Percentiles rank a stretch among this genome's conserved stretches.
Evolutionary conservation across 2,113 vertebrate species (phyloP).

Genomic region (Jaculus jaculus): DNA sequence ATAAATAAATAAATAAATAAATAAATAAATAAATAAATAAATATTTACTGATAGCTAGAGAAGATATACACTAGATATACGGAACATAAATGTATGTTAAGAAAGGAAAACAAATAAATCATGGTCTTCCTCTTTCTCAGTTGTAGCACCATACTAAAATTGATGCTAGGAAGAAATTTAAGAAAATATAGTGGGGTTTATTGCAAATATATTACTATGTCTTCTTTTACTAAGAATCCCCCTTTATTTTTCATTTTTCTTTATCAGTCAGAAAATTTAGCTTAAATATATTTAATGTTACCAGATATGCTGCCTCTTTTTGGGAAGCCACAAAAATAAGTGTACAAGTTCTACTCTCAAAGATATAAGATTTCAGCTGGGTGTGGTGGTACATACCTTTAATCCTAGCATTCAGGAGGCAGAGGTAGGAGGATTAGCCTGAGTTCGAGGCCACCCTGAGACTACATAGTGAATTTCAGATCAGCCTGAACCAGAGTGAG

Average conservation of each 20-base stretch:
- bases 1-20: no score
- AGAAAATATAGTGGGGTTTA: background rate
- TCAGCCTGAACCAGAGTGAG: no score
- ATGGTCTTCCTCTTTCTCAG: background rate
- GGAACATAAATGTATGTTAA: background rate
- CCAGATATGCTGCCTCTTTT: background rate
- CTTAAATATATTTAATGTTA: conserved; percentile 14
- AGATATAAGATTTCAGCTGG: no score
- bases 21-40: no score
- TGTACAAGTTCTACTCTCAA: background rate
- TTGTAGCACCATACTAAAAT: background rate
- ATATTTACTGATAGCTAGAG: background rate
- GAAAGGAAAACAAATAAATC: conserved; percentile 23
- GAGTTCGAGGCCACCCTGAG: no score
- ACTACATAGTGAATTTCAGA: no score
- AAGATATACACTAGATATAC: background rate
- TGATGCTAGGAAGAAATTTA: background rate
- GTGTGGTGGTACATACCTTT: no score
- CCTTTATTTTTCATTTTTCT: conserved; percentile 26
- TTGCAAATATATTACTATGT: background rate
- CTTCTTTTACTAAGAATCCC: background rate
- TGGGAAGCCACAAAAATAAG: background rate
- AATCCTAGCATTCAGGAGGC: no score
- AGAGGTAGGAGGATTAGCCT: no score
- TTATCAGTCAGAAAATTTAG: conserved; percentile 18